Base-by-base conservation (phyloP, 2,888 invertebrate species). In the Patella depressa region DNA sequence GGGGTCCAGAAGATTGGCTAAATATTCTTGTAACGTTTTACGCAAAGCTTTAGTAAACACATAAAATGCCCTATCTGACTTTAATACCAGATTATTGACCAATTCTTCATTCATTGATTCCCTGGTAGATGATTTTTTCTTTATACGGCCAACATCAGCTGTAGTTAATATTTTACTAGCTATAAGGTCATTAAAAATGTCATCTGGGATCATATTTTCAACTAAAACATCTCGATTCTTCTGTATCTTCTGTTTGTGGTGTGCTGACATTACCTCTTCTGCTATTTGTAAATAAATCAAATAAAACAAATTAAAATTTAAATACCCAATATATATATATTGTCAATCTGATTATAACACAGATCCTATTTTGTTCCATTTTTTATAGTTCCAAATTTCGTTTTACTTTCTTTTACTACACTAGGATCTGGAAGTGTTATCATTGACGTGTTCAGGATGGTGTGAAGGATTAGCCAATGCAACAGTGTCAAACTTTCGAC, bases 131-230 rank as follows among this genome's bases (percentile, higher is more conserved):
- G 76, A 59, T 55, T 74, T 80, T 53, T 85, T 85, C 73, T 83
- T 83, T 57, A 85, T 84, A 7, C 83, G 75, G 34, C 80, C 79
- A 17, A 84, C 83, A 69, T 85, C 85, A n/a, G 82, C 77, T 45
- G 81, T 79, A 14, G 84, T 81, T 19, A 85, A 74, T 29, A 85
- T 80, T 73, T 83, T 84, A 72, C 82, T 81, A 4, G 86, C 82
- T n/a, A 85, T 84, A 2, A 88, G 80, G 34, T 82, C 83, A 77
- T 86, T 86, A 24, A 88, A 86, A 5, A 88, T 84, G 55, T 87
- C 88, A 73, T 86, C 88, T n/a, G 88, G 84, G 2, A 83, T 83
- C 86, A 88, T 85, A 77, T 83, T 87, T 53, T 86, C 85, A 9
- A 88, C 88, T 14, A 87, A 76, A 1, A 80, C 77, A 77, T 86